phyloP scores from a whole-genome alignment of 2,888 invertebrate species.

The Choreutis nemorana region DNA sequence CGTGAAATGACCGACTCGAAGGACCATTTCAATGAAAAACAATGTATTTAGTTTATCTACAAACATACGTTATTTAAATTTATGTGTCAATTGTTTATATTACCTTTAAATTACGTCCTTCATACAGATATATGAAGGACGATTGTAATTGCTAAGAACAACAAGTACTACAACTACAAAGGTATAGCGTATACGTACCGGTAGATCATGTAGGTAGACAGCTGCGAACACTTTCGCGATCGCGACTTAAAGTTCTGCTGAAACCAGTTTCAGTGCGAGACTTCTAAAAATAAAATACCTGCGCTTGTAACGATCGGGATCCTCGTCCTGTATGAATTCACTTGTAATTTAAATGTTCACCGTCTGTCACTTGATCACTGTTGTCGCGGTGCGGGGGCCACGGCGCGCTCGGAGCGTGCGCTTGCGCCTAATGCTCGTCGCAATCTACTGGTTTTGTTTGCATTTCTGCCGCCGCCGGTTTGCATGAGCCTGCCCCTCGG shows the following conservation, averaged over 20 bases:
- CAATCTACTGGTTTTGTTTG: conserved; percentile 28
- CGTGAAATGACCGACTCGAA: too few species aligned
- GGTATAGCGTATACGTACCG: too few species aligned
- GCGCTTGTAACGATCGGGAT: conserved; percentile 20
- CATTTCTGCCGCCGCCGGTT: not conserved
- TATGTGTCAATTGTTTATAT: too few species aligned
- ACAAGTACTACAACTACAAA: too few species aligned
- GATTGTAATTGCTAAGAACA: too few species aligned
- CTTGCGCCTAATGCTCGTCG: conserved; percentile 19
- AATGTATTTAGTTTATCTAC: too few species aligned
- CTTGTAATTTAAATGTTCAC: conserved; percentile 20
- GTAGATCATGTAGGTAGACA: conserved; percentile 9
- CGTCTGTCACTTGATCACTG: conserved; percentile 20
- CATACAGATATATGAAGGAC: too few species aligned
- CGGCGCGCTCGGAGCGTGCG: conserved; percentile 21
- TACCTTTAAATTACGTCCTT: too few species aligned
- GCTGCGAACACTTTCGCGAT: conserved; percentile 30
- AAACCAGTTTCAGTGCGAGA: conserved; percentile 35
- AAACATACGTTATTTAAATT: too few species aligned
- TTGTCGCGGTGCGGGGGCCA: conserved; percentile 17
- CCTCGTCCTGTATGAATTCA: conserved; percentile 21
- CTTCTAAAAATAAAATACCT: conserved; percentile 51
- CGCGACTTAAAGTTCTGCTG: conserved; percentile 20
- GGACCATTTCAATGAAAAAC: too few species aligned
- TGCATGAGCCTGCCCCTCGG: conserved; percentile 9